Evolutionary conservation across 2,113 vertebrate genomes (phyloP), one percentile per base, ranked within the genome.

Genomic region (Stegastes partitus): DNA sequence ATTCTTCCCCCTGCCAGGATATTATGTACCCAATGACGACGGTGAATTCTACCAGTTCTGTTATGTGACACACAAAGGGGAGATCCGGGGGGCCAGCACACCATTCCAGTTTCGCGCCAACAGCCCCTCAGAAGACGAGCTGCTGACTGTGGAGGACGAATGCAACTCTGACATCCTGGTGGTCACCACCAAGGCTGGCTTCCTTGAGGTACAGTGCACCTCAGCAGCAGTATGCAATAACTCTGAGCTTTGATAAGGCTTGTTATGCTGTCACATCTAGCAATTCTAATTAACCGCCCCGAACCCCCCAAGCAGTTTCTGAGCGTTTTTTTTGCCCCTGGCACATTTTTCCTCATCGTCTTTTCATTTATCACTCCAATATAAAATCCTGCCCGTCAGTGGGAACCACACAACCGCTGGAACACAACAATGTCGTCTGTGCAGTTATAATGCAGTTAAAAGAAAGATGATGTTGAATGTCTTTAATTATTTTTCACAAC

Each of bases 41-140:
- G 96, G 97, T 5, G 98, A 99, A 85, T 99, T 99, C 95, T 99
- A 99, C 89, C 98, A 99, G 94, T 99, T 99, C 90, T 99, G 98
- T 87, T 99, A 99, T 0, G 98, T 99, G 81, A 99, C 97, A 62
- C 94, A 99, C 84, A 98, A 98, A 94, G 98, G 98, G 80, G 98
- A 99, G 93, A 99, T 99, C 89, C 96, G 98, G 67, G 98, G 98
- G 78, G 98, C 98, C 62, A 99, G 98, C 89, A 99, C 97, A 3
- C 98, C 98, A n/a, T 99, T 99, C 88, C 97, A 96, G 93, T 99
- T 99, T 65, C 96, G 98, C 25, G 94, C 97, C 25, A 92, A 94
- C 80, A 97, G 97, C 86, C 97, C 97, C 44, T 92, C 97, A 49
- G 94, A 94, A 74, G 98, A 99, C 72, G 98, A 99, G 68, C 92